These are phyloP conservation scores for Sprattus sprattus DNA, from an alignment of 2,113 vertebrate genomes.

Conservation along the genomic window DNA sequence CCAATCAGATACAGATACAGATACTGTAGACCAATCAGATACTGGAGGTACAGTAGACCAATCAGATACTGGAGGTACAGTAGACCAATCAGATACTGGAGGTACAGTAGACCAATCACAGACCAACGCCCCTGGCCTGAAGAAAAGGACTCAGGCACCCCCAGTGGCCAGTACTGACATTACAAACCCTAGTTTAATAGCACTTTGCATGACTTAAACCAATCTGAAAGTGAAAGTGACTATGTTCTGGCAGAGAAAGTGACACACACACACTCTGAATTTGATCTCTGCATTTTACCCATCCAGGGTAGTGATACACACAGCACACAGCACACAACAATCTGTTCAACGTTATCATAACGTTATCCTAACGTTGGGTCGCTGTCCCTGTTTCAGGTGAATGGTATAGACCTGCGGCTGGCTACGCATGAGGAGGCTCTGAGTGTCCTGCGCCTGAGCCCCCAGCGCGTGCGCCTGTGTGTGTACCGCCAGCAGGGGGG, in stretches of 20 bases:
- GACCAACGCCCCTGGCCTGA: no score
- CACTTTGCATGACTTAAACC: background rate
- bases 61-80: slow-evolving; percentile 96
- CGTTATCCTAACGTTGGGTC: background rate
- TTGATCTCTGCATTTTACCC: no score
- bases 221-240: no score
- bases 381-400: slow-evolving; percentile 75
- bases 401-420: slow-evolving; percentile 89
- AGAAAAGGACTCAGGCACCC: background rate
- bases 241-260: no score
- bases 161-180: background rate
- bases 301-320: no score
- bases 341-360: background rate
- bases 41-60: no score
- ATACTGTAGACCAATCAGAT: slow-evolving; percentile 66
- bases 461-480: slow-evolving; percentile 80
- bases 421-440: slow-evolving; percentile 94
- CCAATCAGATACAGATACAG: no score
- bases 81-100: slow-evolving; percentile 95
- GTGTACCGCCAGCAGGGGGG: slow-evolving; percentile 86
- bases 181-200: background rate
- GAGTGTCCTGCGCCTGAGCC: slow-evolving; percentile 87
- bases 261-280: no score
- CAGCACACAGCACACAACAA: no score
- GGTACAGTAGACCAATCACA: slow-evolving; percentile 62